Percentiles rank a stretch among this genome's conserved stretches.
Evolutionary conservation across 2,888 invertebrate species (phyloP).

Genomic region (Dusona sp.): DNA sequence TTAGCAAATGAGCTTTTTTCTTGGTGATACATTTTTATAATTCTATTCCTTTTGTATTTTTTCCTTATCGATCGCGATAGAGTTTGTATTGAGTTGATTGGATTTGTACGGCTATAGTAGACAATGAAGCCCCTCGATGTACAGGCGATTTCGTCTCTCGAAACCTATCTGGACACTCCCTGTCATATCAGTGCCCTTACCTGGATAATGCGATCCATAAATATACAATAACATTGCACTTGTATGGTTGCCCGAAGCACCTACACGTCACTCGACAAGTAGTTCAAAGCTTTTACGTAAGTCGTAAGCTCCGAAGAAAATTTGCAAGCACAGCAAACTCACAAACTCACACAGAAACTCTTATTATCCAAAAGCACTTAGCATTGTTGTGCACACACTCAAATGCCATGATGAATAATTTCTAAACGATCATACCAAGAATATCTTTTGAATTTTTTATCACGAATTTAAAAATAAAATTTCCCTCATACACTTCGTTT

Average conservation of each 20-base stretch:
- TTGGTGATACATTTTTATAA: background rate
- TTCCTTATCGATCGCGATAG: background rate
- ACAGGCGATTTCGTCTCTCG: background rate
- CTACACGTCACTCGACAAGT: constrained; percentile 14
- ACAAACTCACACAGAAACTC: background rate
- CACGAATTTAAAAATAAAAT: constrained; percentile 34
- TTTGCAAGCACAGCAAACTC: constrained; percentile 70
- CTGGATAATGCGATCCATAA: constrained; percentile 18
- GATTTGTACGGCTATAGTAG: background rate
- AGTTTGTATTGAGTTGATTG: background rate
- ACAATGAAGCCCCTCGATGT: constrained; percentile 2
- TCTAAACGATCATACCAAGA: background rate
- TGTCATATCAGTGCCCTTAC: background rate
- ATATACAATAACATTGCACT: constrained; percentile 47
- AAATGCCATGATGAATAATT: constrained; percentile 28
- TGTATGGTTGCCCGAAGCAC: constrained; percentile 69
- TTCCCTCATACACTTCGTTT: background rate
- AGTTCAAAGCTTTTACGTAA: constrained; percentile 73
- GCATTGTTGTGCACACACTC: constrained; percentile 37
- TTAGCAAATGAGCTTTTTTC: background rate
- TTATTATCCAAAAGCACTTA: constrained; percentile 26
- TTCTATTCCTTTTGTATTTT: background rate
- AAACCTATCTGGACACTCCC: constrained; percentile 12
- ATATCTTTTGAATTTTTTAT: constrained; percentile 6
- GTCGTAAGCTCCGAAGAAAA: constrained; percentile 73